These are phyloP conservation scores for Idaea straminata DNA, from an alignment of 2,888 invertebrate species.

Conservation along the genomic window DNA sequence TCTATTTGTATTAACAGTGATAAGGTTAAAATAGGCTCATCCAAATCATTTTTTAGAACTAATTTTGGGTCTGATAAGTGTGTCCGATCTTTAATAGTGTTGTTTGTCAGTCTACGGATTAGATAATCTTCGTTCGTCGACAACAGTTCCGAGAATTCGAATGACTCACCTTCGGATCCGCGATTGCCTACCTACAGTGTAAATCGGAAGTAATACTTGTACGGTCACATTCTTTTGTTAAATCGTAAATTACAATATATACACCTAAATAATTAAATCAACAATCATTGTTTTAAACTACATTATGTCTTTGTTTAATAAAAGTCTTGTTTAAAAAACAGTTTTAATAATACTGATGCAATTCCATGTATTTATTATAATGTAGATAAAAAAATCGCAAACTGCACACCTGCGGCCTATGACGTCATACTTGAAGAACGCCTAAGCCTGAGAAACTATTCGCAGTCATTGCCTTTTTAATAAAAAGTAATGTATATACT, in stretches of 20 bases:
- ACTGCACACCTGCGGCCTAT: conserved; percentile 49
- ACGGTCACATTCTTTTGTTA: conserved; percentile 21
- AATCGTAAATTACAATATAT: not conserved
- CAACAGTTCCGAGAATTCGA: conserved; percentile 45
- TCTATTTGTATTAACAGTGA: conserved; percentile 10
- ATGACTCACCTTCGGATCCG: conserved; percentile 46
- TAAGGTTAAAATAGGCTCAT: conserved; percentile 24
- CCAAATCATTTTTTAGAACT: not conserved
- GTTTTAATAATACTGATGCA: conserved; percentile 29
- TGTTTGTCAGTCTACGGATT: conserved; percentile 29
- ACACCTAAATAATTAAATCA: conserved; percentile 1
- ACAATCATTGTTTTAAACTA: not conserved
- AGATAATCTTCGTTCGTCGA: conserved; percentile 41
- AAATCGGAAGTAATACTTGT: conserved; percentile 49
- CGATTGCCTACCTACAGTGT: conserved; percentile 26
- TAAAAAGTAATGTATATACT: not conserved
- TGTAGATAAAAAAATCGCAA: conserved; percentile 41
- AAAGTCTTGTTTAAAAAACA: not conserved
- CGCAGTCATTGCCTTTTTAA: conserved; percentile 12
- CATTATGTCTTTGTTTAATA: not conserved
- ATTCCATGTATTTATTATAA: conserved; percentile 19
- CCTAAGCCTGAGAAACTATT: conserved; percentile 29
- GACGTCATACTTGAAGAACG: conserved; percentile 49
- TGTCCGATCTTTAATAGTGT: conserved; percentile 9
- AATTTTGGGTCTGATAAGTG: not conserved